Conservation (phyloP, 2,888 invertebrate genomes). For the Morinoia aosen region DNA sequence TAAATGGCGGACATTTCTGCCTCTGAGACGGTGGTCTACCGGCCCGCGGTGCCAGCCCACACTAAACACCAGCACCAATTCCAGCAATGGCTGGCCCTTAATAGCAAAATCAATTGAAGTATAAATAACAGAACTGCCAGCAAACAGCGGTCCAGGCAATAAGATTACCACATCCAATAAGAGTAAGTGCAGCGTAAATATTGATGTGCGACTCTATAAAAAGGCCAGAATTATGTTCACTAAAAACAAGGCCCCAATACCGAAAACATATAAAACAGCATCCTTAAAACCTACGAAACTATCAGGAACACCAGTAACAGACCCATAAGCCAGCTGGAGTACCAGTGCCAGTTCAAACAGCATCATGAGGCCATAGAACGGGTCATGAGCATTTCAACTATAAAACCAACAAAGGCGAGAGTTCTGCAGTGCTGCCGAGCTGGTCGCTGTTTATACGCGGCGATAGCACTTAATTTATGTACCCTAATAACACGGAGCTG, state of each 20-base stretch:
- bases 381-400: neutral
- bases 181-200: neutral
- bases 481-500: conserved; percentile 25
- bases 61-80: neutral
- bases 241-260: neutral
- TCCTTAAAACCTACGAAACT: neutral
- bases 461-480: conserved; percentile 40
- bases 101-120: neutral
- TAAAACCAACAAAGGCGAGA: neutral
- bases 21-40: too few relatives aligned
- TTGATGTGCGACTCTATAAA: neutral
- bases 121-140: too few relatives aligned
- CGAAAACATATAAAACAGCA: neutral
- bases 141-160: neutral
- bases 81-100: neutral
- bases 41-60: too few relatives aligned
- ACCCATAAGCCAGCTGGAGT: neutral
- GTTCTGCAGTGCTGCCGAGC: neutral
- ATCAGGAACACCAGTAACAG: neutral
- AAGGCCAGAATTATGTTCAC: neutral
- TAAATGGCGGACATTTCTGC: too few relatives aligned
- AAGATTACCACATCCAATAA: neutral
- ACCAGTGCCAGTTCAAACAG: neutral
- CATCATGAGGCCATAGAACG: neutral
- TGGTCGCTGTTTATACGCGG: neutral